Percentiles rank a stretch among this genome's conserved stretches.
These are phyloP conservation scores for Piprites chloris DNA, from an alignment of 2,113 vertebrate genomes.

Conservation along the genomic window DNA sequence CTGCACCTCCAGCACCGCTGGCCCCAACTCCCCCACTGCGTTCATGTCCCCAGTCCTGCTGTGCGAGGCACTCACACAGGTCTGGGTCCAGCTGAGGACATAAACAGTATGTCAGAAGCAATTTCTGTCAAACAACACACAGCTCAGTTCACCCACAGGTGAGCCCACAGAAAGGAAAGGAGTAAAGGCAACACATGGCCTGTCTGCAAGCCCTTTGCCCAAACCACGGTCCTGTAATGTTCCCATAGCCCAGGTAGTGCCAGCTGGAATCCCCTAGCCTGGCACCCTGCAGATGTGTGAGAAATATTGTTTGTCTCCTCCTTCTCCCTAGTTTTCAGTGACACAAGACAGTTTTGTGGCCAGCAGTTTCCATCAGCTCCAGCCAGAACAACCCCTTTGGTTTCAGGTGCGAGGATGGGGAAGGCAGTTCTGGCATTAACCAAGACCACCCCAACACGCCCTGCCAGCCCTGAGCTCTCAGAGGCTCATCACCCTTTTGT, in stretches of 20 bases:
- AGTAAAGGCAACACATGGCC: neutral
- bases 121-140: neutral
- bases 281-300: neutral
- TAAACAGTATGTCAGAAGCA: neutral
- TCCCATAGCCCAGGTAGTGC: neutral
- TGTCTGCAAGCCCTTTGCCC: neutral
- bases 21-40: rapidly evolving
- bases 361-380: neutral
- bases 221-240: neutral
- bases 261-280: neutral
- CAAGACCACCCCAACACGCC: neutral
- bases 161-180: neutral
- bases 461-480: neutral
- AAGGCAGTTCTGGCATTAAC: neutral
- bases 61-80: neutral
- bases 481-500: neutral
- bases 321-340: neutral
- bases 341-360: neutral
- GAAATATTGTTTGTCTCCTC: neutral
- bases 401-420: neutral
- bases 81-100: neutral
- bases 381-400: neutral
- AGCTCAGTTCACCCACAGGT: neutral
- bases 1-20: neutral
- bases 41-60: neutral